Conservation (phyloP, 1,140 invertebrate genomes). For the Ooceraea biroi region DNA sequence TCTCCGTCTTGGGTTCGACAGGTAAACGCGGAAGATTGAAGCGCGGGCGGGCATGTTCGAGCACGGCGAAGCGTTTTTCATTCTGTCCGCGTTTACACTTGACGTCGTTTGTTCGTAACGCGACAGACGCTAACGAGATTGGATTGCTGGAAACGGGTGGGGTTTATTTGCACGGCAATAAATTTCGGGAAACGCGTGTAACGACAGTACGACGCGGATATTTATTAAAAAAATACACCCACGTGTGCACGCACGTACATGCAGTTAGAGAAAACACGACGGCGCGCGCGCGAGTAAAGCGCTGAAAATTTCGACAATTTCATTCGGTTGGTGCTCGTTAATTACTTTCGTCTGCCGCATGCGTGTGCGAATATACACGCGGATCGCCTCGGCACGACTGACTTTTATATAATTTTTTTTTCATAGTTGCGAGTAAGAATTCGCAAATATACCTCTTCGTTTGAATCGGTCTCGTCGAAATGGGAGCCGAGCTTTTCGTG, state of each 20-base stretch:
- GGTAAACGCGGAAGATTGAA: constrained; percentile 51
- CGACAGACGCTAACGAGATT: constrained; percentile 62
- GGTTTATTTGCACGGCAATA: constrained; percentile 60
- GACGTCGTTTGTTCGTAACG: constrained; percentile 59
- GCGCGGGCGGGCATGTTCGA: constrained; percentile 32
- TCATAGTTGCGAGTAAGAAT: not conserved
- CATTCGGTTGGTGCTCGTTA: constrained; percentile 39
- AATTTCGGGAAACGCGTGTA: constrained; percentile 52
- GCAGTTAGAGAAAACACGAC: not conserved
- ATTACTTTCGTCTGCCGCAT: constrained; percentile 53
- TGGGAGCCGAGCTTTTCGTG: constrained; percentile 58
- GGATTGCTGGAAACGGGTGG: constrained; percentile 45
- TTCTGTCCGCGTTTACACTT: constrained; percentile 57
- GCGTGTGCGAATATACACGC: not conserved
- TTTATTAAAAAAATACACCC: constrained; percentile 40
- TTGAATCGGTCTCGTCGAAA: constrained; percentile 20
- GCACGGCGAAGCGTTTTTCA: constrained; percentile 55
- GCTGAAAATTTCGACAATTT: constrained; percentile 43
- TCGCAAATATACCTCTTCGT: constrained; percentile 9
- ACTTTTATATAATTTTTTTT: constrained; percentile 63
- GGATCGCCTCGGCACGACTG: constrained; percentile 11
- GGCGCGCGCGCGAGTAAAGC: constrained; percentile 15
- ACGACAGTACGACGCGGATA: constrained; percentile 35
- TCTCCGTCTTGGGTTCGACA: constrained; percentile 52
- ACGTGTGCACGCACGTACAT: not conserved